Conservation (phyloP, 2,888 invertebrate species). For the Plagiodera versicolora region DNA sequence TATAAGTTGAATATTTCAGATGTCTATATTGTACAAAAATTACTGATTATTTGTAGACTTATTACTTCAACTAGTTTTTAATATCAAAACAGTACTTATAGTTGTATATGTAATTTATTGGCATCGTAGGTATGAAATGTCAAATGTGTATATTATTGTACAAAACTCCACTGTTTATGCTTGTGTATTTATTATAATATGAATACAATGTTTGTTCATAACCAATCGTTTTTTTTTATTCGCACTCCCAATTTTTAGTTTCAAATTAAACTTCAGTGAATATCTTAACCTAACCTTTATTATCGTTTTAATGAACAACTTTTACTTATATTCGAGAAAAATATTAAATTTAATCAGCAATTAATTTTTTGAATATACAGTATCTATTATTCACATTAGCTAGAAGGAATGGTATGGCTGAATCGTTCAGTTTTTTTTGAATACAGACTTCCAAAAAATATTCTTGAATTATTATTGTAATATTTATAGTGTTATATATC, state of each 20-base stretch:
- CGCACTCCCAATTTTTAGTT: neutral
- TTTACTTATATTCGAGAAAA: no score
- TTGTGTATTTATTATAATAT: slow-evolving; percentile 7
- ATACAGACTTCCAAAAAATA: no score
- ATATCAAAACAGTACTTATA: neutral
- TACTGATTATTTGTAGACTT: neutral
- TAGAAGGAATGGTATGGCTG: no score
- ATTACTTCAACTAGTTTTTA: neutral
- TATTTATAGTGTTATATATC: no score
- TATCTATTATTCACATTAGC: no score
- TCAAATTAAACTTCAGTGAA: no score
- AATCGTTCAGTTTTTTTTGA: no score
- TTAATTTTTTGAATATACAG: no score
- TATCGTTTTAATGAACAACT: no score
- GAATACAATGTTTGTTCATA: slow-evolving; percentile 6
- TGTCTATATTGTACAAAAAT: neutral
- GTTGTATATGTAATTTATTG: neutral
- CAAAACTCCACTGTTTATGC: slow-evolving; percentile 1
- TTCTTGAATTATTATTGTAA: no score
- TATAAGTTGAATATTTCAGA: neutral
- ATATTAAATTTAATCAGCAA: no score
- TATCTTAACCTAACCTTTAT: no score
- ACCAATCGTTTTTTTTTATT: neutral
- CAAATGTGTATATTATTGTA: slow-evolving; percentile 6
- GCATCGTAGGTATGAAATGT: neutral